Evolutionary conservation across 2,113 vertebrate genomes (phyloP).

Genomic region (Nymphicus hollandicus): DNA sequence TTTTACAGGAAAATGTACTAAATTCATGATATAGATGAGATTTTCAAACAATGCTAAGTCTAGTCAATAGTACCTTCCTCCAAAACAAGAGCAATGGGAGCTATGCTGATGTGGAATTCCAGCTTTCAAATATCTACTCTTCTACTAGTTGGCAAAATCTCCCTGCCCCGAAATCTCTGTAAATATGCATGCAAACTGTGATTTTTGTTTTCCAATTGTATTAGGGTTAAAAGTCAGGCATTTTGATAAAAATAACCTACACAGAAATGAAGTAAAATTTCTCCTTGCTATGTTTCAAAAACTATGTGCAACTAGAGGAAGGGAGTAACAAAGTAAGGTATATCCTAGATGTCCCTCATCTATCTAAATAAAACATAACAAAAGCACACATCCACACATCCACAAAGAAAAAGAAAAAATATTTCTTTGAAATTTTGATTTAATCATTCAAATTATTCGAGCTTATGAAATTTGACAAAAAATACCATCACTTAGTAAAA

Average conservation of each 20-base stretch:
- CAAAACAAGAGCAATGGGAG: background rate
- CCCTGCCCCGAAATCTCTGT: background rate
- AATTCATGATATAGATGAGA: background rate
- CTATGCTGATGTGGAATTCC: background rate
- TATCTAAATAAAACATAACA: background rate
- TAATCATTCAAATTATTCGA: background rate
- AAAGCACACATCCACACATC: background rate
- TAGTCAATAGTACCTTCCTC: background rate
- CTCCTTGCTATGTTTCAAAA: background rate
- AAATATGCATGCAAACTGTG: background rate
- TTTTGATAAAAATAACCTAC: background rate
- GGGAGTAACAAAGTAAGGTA: background rate
- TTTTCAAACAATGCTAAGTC: background rate
- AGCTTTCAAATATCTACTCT: background rate
- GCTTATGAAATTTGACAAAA: background rate
- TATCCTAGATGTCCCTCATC: fast-evolving
- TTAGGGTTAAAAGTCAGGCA: background rate
- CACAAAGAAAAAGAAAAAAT: background rate
- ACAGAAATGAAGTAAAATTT: background rate
- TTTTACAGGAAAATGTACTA: background rate
- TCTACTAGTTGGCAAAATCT: background rate
- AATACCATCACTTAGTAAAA: background rate
- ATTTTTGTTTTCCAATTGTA: background rate
- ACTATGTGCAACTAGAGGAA: background rate
- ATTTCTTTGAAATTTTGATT: background rate